Percentiles rank a stretch among this genome's conserved stretches.
Conservation (phyloP, 2,113 vertebrate species). For the Scopus umbretta region DNA sequence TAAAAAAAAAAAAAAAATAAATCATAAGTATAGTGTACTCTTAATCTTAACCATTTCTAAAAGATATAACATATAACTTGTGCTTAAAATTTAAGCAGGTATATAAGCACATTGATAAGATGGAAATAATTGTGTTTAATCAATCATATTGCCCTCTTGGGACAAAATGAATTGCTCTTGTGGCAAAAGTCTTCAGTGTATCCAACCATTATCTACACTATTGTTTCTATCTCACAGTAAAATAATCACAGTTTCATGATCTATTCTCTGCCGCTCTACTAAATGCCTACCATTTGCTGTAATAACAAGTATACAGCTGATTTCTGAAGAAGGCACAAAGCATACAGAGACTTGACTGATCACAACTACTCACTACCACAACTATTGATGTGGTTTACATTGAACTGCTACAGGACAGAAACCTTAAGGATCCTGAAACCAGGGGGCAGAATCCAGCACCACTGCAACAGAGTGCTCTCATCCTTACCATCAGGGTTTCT, state of each 20-base stretch:
- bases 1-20: not conserved
- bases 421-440: not conserved
- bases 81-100: not conserved
- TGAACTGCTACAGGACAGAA: not conserved
- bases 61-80: not conserved
- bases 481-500: not conserved
- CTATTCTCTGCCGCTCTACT: not conserved
- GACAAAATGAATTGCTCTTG: not conserved
- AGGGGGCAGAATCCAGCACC: not conserved
- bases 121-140: not conserved
- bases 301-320: not conserved
- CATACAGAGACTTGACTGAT: not conserved
- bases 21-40: not conserved
- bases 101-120: not conserved
- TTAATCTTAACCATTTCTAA: not conserved
- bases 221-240: not conserved
- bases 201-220: not conserved
- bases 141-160: not conserved
- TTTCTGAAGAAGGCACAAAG: not conserved
- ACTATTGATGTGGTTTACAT: not conserved
- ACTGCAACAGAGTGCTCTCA: not conserved
- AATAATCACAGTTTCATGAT: not conserved
- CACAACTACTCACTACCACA: not conserved
- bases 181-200: not conserved
- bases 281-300: not conserved